phyloP scores from a whole-genome alignment of 2,797 vertebrate species.

The Sebastes nivosus region DNA sequence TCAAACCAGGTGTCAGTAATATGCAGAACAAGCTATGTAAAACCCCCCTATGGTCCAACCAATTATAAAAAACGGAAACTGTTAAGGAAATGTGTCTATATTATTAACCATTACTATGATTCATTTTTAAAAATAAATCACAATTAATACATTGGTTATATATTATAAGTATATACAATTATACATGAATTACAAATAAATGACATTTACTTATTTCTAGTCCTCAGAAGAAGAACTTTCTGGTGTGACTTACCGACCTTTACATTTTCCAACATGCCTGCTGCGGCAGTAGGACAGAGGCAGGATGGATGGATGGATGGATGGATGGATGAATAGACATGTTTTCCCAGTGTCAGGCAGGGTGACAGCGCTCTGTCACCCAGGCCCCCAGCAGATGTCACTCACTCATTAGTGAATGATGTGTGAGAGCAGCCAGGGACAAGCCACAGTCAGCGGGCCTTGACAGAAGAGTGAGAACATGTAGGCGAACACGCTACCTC shows the following conservation, averaged over 20 bases:
- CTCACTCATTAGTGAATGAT: conserved; percentile 83
- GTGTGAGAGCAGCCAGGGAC: conserved; percentile 26
- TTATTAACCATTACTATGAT: not conserved
- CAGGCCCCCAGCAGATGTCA: conserved; percentile 84
- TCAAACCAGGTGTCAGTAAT: conserved; percentile 52
- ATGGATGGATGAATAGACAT: conserved; percentile 29
- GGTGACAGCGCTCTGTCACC: conserved; percentile 62
- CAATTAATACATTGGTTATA: not conserved
- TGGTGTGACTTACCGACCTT: not conserved
- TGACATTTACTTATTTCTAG: not conserved
- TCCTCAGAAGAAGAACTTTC: not conserved
- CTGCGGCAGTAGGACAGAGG: not conserved
- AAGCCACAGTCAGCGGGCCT: conserved; percentile 13
- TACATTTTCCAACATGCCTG: not conserved
- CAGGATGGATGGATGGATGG: not conserved
- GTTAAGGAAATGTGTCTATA: not conserved
- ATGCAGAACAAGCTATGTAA: conserved; percentile 30
- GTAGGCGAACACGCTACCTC: conserved; percentile 1
- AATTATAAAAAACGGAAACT: not conserved
- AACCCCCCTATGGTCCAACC: not conserved
- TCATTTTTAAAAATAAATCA: not conserved
- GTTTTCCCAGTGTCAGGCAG: conserved; percentile 36
- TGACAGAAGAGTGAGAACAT: conserved; percentile 14
- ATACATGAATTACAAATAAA: not conserved
- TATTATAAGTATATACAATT: not conserved